phyloP scores from a whole-genome alignment of 2,113 vertebrate genomes.

The Strigops habroptila region DNA sequence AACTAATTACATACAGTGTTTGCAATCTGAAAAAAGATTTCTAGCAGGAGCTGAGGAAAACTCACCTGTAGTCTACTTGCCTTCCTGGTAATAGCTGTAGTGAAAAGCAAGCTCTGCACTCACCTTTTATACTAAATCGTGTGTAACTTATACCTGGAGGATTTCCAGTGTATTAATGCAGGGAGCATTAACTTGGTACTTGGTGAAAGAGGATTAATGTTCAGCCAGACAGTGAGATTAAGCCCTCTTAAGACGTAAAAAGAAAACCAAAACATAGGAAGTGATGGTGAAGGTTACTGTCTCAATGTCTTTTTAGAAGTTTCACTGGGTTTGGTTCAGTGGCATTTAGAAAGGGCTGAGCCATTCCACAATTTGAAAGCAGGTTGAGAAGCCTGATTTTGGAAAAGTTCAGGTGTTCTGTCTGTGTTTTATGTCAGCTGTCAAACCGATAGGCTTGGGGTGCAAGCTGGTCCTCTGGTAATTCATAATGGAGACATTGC shows the following conservation, averaged over 20 bases:
- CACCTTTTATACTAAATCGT: conserved; percentile 74
- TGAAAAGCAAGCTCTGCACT: neutral
- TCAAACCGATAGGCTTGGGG: neutral
- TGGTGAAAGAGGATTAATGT: conserved; percentile 65
- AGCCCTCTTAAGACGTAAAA: conserved; percentile 30
- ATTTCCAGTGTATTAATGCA: conserved; percentile 70
- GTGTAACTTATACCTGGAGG: conserved; percentile 68
- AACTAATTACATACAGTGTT: neutral
- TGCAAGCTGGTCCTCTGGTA: neutral
- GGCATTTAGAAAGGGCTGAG: conserved; percentile 9
- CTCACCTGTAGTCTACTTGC: conserved; percentile 57
- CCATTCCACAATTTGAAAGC: neutral
- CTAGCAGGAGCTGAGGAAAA: neutral
- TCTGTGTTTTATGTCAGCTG: neutral
- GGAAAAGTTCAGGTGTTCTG: neutral
- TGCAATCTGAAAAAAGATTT: neutral
- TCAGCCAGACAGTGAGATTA: conserved; percentile 73
- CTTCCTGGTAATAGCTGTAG: conserved; percentile 26
- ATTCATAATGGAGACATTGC: neutral
- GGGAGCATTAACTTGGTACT: conserved; percentile 35
- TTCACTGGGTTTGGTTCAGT: neutral
- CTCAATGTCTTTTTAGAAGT: neutral
- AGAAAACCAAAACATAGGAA: conserved; percentile 37
- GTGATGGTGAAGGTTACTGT: conserved; percentile 34
- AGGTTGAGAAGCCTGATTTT: neutral